phyloP scores from a whole-genome alignment of 2,888 invertebrate species.

The Nemurella pictetii region DNA sequence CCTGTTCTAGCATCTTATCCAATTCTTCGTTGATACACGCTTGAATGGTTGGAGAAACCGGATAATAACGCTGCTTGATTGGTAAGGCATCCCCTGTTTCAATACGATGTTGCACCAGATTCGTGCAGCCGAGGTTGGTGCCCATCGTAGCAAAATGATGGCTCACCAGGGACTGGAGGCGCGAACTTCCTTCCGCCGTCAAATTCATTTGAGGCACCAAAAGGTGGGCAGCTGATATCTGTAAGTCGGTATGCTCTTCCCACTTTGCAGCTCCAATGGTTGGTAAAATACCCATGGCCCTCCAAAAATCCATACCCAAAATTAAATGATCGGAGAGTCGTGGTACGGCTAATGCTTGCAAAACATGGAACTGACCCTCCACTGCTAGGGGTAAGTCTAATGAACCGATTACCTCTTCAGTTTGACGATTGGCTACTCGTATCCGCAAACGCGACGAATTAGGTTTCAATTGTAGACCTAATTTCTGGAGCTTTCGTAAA shows the following conservation, averaged over 20 bases:
- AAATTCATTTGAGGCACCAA: no score
- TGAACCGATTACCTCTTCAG: neutral
- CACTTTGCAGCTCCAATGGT: neutral
- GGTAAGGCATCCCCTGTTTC: no score
- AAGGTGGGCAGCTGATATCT: no score
- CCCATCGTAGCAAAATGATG: no score
- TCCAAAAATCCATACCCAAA: slow-evolving; percentile 6
- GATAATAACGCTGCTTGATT: slow-evolving; percentile 41
- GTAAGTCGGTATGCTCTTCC: no score
- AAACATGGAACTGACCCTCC: neutral
- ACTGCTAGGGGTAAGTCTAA: neutral
- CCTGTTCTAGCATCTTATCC: slow-evolving; percentile 46
- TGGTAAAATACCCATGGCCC: neutral
- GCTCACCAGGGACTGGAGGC: no score
- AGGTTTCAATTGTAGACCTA: neutral
- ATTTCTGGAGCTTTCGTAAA: neutral
- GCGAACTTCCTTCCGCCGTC: no score
- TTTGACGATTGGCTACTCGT: neutral
- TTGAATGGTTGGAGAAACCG: slow-evolving; percentile 39
- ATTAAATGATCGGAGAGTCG: neutral
- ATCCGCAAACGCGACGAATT: neutral
- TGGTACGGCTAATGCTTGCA: neutral
- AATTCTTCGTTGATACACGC: slow-evolving; percentile 44
- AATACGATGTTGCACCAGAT: neutral
- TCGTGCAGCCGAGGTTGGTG: slow-evolving; percentile 29